Conservation (phyloP, 2,113 vertebrate species). For the Merops nubicus region DNA sequence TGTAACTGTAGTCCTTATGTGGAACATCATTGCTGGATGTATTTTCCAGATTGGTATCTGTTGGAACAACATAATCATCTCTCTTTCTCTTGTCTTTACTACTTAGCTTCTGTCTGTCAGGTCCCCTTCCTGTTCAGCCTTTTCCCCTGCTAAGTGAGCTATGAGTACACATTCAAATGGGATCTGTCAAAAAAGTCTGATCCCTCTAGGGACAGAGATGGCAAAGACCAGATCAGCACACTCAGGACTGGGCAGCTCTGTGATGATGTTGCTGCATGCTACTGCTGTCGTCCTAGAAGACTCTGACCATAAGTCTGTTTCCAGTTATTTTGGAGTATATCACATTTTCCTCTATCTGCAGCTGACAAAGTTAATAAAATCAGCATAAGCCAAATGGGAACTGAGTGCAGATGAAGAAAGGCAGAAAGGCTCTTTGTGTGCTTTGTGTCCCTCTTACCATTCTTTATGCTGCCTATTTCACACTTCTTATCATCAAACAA, state of each 20-base stretch:
- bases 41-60: not conserved
- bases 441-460: not conserved
- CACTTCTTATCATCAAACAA: not conserved
- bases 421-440: not conserved
- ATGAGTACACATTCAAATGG: not conserved
- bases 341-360: not conserved
- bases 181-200: not conserved
- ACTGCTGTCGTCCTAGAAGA: not conserved
- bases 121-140: not conserved
- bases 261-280: fast-evolving
- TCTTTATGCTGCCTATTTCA: not conserved
- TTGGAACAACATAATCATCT: not conserved
- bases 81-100: not conserved
- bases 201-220: not conserved
- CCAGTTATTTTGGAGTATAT: not conserved
- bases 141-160: not conserved
- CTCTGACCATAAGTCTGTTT: not conserved
- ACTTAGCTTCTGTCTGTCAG: not conserved
- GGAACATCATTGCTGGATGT: not conserved
- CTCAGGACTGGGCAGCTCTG: not conserved
- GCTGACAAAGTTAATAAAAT: not conserved
- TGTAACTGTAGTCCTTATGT: not conserved
- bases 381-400: not conserved
- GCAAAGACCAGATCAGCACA: not conserved
- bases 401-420: not conserved